A percentile compares a stretch with the other conserved stretches of the same genome.
Evolutionary conservation across 2,888 invertebrate species (phyloP).

Genomic region (Cheilosia variabilis): DNA sequence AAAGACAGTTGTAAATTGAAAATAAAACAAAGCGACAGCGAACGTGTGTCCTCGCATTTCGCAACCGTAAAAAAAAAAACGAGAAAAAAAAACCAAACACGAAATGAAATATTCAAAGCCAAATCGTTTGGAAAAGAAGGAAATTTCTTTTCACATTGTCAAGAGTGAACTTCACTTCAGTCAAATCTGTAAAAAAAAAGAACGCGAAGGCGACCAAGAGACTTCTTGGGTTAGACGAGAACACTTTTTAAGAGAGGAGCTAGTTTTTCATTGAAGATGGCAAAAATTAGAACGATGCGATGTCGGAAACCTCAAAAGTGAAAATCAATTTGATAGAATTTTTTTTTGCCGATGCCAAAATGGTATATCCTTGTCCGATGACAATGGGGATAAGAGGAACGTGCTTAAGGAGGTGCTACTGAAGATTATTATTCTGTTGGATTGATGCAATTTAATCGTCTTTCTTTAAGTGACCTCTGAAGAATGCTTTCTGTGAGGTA

Average conservation of each 20-base stretch:
- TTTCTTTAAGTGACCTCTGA: background rate
- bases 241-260: background rate
- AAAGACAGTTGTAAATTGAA: slow-evolving; percentile 32
- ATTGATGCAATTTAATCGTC: background rate
- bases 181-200: background rate
- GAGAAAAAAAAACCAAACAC: background rate
- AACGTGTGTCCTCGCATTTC: slow-evolving; percentile 41
- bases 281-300: slow-evolving; percentile 27
- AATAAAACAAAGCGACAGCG: slow-evolving; percentile 59
- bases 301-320: slow-evolving; percentile 18
- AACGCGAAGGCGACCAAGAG: background rate
- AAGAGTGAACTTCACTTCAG: slow-evolving; percentile 7
- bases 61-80: background rate
- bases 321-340: slow-evolving; percentile 41
- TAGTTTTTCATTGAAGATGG: slow-evolving; percentile 6
- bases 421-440: slow-evolving; percentile 27
- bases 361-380: slow-evolving; percentile 25
- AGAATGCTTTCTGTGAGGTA: background rate
- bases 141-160: slow-evolving; percentile 15
- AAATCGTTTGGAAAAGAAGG: slow-evolving; percentile 59
- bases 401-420: slow-evolving; percentile 36
- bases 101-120: slow-evolving; percentile 66
- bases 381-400: slow-evolving; percentile 19
- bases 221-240: background rate
- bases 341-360: background rate